Base-by-base conservation (phyloP, 2,113 vertebrate genomes). In the Channa argus region DNA sequence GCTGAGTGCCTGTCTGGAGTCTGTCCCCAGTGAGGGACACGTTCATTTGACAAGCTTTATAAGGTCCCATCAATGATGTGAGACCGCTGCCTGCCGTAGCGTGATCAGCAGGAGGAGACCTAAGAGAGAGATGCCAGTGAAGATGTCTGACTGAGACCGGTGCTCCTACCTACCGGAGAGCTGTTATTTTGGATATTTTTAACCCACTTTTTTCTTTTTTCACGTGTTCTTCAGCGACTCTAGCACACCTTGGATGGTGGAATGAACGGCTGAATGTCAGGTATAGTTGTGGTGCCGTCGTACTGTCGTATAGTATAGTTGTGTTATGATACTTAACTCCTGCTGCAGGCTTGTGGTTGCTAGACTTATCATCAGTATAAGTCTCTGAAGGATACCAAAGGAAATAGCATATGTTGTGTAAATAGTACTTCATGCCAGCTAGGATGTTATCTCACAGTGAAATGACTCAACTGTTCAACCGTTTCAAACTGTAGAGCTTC, bases 241-340 rank as follows among this genome's bases (percentile, higher is more conserved):
- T 1, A 10, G 56, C 72, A 51, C 44, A 82, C 74, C 74, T 89
- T 74, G 79, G 88, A 93, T 85, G 92, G 80, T 81, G 86, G 88
- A 74, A 80, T 61, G 88, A 68, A 73, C 87, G 83, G 72, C 89
- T 75, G 84, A 78, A 87, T 79, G 70, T 77, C 90, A 95, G 94
- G 94, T 95, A 94, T 6, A 64, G 86, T 78, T 70, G 52, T 58
- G 45, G 51, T 34, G 66, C 73, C 5, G 0, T 39, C 69, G 24
- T 12, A 71, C 24, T 71, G 24, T 24, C 24, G 24, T 24, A 24
- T 24, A 24, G 24, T 24, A 24, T 24, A 24, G 24, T 24, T 24
- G 24, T 67, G 59, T 50, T 73, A 0, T 50, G 53, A 59, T 15
- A 15, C 51, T 55, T 45, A 44, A 63, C 36, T 59, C 33, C 11